Conservation (phyloP, 2,797 vertebrate species). For the Centroberyx gerrardi region DNA sequence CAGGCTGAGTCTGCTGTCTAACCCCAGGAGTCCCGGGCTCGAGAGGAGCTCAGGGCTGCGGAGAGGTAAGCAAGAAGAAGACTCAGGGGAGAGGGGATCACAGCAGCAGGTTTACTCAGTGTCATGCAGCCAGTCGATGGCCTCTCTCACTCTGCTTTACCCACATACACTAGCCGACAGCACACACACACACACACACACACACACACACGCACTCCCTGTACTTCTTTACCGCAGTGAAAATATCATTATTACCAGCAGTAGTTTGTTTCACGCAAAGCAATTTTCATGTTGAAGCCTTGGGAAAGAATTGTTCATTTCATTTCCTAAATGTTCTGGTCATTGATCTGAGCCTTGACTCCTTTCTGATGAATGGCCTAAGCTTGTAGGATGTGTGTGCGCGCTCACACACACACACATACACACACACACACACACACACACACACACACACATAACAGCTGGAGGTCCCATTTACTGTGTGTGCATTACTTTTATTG, state of each 20-base stretch:
- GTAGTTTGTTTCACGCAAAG: slow-evolving; percentile 43
- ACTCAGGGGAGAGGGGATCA: slow-evolving; percentile 55
- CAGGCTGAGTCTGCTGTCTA: slow-evolving; percentile 23
- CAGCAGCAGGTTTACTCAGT: slow-evolving; percentile 63
- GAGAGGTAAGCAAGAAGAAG: slow-evolving; percentile 49
- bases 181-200: slow-evolving; percentile 4
- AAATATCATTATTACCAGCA: slow-evolving; percentile 56
- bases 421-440: slow-evolving; percentile 16
- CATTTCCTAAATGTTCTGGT: slow-evolving; percentile 64
- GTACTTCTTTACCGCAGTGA: slow-evolving; percentile 29
- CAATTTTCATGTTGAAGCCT: slow-evolving; percentile 50
- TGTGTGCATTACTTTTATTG: not conserved
- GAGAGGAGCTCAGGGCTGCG: slow-evolving; percentile 45
- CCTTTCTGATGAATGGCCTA: slow-evolving; percentile 59
- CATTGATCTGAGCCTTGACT: slow-evolving; percentile 60
- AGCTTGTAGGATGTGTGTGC: not conserved
- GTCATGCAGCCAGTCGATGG: slow-evolving; percentile 50
- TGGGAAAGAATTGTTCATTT: slow-evolving; percentile 54
- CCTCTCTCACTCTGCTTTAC: not conserved
- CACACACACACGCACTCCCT: not conserved
- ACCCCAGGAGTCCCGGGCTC: slow-evolving; percentile 32
- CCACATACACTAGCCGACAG: not conserved
- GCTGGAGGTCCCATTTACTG: not conserved
- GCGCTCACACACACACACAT: slow-evolving; percentile 16
- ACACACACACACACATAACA: not conserved